Percentiles rank a stretch among this genome's conserved stretches.
Conservation (phyloP, 2,797 vertebrate species). For the Avahi laniger region DNA sequence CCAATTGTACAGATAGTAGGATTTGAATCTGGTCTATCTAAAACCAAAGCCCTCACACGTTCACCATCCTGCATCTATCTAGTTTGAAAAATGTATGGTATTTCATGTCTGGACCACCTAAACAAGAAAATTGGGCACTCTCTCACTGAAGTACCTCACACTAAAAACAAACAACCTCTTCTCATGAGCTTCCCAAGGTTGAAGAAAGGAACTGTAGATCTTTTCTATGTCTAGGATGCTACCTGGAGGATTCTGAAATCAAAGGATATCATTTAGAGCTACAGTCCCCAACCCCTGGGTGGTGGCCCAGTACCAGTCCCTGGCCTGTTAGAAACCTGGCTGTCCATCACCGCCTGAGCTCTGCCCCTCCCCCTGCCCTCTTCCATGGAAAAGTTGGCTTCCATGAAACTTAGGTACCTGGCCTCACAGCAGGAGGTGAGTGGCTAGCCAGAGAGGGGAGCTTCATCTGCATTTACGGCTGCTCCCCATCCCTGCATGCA, state of each 20-base stretch:
- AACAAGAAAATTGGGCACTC: not conserved
- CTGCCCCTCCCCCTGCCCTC: too few relatives aligned
- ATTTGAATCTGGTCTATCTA: not conserved
- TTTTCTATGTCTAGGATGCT: not conserved
- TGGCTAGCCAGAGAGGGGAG: too few relatives aligned
- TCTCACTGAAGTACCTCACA: not conserved
- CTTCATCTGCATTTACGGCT: too few relatives aligned
- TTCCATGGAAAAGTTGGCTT: too few relatives aligned
- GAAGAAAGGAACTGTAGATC: not conserved
- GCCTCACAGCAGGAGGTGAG: too few relatives aligned
- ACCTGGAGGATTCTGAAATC: not conserved
- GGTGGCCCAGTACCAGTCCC: too few relatives aligned
- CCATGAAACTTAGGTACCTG: too few relatives aligned
- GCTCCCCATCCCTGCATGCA: too few relatives aligned
- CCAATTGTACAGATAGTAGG: not conserved
- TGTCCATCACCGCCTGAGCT: too few relatives aligned
- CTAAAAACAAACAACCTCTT: not conserved
- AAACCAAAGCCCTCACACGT: not conserved
- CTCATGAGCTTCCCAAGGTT: not conserved
- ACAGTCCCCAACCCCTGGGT: too few relatives aligned
- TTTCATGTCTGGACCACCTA: not conserved
- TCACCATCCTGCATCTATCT: not conserved
- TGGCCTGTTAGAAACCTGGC: too few relatives aligned
- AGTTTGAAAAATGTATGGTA: slow-evolving; percentile 1
- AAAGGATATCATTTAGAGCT: not conserved